phyloP scores from a whole-genome alignment of 2,888 invertebrate species.

The Calameuta pallipes region DNA sequence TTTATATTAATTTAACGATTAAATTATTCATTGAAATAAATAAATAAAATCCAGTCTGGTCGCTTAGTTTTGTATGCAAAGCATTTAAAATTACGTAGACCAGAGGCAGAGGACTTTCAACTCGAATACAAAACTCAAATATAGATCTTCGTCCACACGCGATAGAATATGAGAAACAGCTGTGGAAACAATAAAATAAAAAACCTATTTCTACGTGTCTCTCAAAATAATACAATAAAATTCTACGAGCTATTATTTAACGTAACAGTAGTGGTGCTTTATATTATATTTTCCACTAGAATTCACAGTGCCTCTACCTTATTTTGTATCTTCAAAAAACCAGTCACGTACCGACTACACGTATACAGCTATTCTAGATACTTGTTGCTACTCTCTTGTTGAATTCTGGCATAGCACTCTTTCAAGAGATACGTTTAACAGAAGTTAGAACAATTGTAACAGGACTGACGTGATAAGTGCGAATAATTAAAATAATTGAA shows the following conservation, averaged over 20 bases:
- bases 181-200: too few species aligned
- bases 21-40: not conserved
- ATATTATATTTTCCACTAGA: not conserved
- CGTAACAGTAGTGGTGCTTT: not conserved
- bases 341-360: not conserved
- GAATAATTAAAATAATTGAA: not conserved
- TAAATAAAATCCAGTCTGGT: not conserved
- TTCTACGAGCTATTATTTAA: not conserved
- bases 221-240: not conserved
- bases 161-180: not conserved
- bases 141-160: not conserved
- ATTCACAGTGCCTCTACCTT: not conserved
- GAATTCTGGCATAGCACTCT: not conserved
- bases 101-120: not conserved
- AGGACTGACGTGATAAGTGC: not conserved
- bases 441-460: not conserved
- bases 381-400: not conserved
- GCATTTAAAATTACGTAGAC: not conserved
- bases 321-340: not conserved
- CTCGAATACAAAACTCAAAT: not conserved
- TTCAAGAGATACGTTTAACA: not conserved
- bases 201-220: not conserved
- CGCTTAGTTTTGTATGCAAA: not conserved
- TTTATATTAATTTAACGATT: too few species aligned
- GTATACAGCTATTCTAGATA: not conserved